These are phyloP conservation scores for Rotaria socialis DNA, from an alignment of 2,888 invertebrate species.

Conservation along the genomic window DNA sequence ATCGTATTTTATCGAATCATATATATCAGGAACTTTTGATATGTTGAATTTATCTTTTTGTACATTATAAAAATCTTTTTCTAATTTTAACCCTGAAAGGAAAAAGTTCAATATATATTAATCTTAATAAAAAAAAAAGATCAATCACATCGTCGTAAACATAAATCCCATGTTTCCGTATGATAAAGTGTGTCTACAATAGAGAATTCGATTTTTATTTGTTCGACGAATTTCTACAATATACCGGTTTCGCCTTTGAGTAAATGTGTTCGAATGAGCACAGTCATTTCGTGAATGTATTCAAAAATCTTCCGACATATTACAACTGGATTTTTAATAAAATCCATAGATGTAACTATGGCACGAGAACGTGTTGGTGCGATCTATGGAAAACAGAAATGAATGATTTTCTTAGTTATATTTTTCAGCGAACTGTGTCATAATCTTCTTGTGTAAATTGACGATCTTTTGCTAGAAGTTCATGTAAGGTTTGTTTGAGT, in stretches of 20 bases:
- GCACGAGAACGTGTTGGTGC: constrained; percentile 88
- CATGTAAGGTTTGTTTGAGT: constrained; percentile 89
- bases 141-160: constrained; percentile 71
- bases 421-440: constrained; percentile 63
- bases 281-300: constrained; percentile 78
- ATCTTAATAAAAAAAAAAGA: too few species aligned
- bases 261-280: constrained; percentile 66
- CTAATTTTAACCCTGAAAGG: constrained; percentile 77
- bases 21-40: constrained; percentile 97
- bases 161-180: constrained; percentile 96
- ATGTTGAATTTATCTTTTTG: constrained; percentile 73
- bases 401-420: not conserved
- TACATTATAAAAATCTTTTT: constrained; percentile 73
- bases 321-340: constrained; percentile 87
- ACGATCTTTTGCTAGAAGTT: constrained; percentile 80
- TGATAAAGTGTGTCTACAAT: constrained; percentile 70
- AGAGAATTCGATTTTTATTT: not conserved
- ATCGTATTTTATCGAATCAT: constrained; percentile 96
- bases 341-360: constrained; percentile 81
- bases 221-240: constrained; percentile 63
- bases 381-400: constrained; percentile 61
- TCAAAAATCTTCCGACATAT: constrained; percentile 85
- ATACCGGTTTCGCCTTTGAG: not conserved
- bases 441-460: constrained; percentile 80
- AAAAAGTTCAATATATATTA: not conserved